phyloP scores from a whole-genome alignment of 2,888 invertebrate species.

The Nymphalis urticae region DNA sequence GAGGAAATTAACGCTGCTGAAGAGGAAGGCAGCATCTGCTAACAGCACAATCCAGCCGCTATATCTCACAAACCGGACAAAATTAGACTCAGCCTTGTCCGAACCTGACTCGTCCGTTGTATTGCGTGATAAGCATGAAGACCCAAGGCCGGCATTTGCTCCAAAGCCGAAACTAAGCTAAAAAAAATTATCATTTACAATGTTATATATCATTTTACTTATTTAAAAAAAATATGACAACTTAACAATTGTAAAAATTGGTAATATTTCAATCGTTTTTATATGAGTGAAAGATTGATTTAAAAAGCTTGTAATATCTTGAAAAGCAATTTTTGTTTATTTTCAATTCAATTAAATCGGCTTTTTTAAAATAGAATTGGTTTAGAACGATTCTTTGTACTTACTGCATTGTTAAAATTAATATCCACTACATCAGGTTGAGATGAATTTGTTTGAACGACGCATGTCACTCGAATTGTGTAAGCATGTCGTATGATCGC shows the following conservation, averaged over 20 bases:
- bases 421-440: constrained; percentile 58
- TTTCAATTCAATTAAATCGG: too few relatives aligned
- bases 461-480: constrained; percentile 57
- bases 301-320: too few relatives aligned
- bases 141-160: constrained; percentile 56
- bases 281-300: too few relatives aligned
- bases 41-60: constrained; percentile 54
- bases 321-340: too few relatives aligned
- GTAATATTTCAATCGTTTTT: neutral
- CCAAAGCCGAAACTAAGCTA: constrained; percentile 67
- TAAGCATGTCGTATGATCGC: constrained; percentile 59
- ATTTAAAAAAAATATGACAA: too few relatives aligned
- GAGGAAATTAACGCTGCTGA: constrained; percentile 49
- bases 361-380: too few relatives aligned
- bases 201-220: neutral
- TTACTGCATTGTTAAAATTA: constrained; percentile 60
- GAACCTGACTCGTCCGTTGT: neutral
- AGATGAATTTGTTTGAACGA: constrained; percentile 43
- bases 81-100: constrained; percentile 27
- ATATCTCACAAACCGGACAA: constrained; percentile 45
- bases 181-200: constrained; percentile 23
- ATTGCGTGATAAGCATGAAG: constrained; percentile 49
- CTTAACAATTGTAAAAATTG: too few relatives aligned
- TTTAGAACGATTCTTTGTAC: constrained; percentile 36
- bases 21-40: constrained; percentile 49